phyloP scores from a whole-genome alignment of 2,113 vertebrate species.

The Elephas maximus region DNA sequence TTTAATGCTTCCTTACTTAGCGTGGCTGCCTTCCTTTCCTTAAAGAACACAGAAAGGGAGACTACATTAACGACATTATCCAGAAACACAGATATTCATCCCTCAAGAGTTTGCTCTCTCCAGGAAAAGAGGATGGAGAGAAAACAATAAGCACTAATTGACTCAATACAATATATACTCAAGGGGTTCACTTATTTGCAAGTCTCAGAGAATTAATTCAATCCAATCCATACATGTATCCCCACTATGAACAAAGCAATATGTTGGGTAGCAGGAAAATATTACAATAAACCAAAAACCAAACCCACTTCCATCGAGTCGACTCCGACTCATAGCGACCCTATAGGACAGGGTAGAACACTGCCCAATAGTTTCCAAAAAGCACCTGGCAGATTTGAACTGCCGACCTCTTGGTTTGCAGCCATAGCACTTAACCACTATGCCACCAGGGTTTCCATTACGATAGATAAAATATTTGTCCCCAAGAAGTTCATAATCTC shows the following conservation, averaged over 20 bases:
- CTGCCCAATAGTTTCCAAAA: too few species aligned
- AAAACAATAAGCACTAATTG: neutral
- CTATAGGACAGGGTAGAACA: too few species aligned
- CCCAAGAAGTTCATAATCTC: constrained; percentile 23
- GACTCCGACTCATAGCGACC: too few species aligned
- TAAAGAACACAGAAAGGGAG: constrained; percentile 80
- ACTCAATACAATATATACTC: neutral
- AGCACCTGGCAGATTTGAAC: too few species aligned
- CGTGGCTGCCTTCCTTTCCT: constrained; percentile 97
- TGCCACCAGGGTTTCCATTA: too few species aligned
- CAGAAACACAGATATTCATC: constrained; percentile 44
- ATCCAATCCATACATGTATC: neutral
- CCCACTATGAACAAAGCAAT: neutral
- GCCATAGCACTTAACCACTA: too few species aligned
- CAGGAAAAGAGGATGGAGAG: constrained; percentile 42
- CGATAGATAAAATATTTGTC: constrained; percentile 29
- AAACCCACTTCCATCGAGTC: too few species aligned
- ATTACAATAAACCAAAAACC: neutral
- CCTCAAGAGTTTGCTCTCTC: constrained; percentile 38
- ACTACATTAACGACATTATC: constrained; percentile 55
- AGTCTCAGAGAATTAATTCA: constrained; percentile 59
- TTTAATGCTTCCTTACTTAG: constrained; percentile 96
- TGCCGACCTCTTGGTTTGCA: too few species aligned
- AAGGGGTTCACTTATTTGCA: constrained; percentile 55
- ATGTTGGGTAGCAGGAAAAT: constrained; percentile 17